Base-by-base conservation (phyloP, 2,888 invertebrate genomes). In the Orthonevra nobilis region DNA sequence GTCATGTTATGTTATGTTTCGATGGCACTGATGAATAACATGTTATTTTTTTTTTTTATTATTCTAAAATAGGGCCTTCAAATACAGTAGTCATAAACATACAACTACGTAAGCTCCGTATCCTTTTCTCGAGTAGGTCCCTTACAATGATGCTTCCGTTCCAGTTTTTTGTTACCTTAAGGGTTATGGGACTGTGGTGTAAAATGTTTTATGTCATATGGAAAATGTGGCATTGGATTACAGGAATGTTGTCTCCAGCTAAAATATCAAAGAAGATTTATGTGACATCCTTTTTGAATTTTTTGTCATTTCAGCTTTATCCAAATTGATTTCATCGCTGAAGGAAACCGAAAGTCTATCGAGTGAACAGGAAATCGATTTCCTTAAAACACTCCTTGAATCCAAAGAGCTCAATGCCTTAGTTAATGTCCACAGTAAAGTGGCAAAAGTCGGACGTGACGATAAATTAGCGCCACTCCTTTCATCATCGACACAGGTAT, bases 351-450 rank as follows among this genome's bases (percentile, higher is more conserved):
- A 93, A 84, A 91, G 92, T 61, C 89, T 94, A 30, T 92, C 92
- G 72, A 94, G 94, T 79, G 96, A 96, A 83, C 95, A 96, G 89
- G 97, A 97, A 89, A 92, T 96, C 81, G 94, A 93, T 44, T 97
- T 97, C 87, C 91, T 97, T 7, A 95, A 93, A 89, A 94, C 94
- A 82, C 90, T 97, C 50, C 90, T 97, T 48, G 95, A 95, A 87
- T 96, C 96, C 3, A 95, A 94, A 88, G 95, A 96, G 87, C 91
- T 97, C 1, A 95, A 96, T 89, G 96, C 97, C 26, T 90, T 97
- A 83, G 96, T 97, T 20, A 95, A 96, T 89, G 96, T 96, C 73
- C 96, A 97, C 88, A 96, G 96, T 86, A 95, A 95, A 89, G 96
- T 96, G 84, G 91, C 94, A 70, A 94, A 93, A 83, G 94, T 94